A percentile compares a stretch with the other conserved stretches of the same genome.
These are phyloP conservation scores for Procambarus clarkii DNA, from an alignment of 1,140 invertebrate species.

Conservation along the genomic window DNA sequence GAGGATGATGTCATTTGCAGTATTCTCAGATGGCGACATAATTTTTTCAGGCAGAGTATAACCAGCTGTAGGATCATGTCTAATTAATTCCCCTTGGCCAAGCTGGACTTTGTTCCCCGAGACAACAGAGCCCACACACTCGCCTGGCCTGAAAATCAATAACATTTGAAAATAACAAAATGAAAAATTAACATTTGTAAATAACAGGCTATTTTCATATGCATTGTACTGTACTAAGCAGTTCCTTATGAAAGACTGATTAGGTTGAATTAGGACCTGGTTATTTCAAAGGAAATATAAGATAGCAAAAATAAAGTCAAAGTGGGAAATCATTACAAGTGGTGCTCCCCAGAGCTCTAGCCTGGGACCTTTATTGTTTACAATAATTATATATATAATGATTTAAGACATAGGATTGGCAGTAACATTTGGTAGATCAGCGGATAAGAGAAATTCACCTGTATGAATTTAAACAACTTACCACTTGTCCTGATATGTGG, in stretches of 20 bases:
- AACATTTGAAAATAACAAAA: not conserved
- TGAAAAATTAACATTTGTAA: not conserved
- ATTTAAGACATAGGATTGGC: no score
- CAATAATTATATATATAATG: no score
- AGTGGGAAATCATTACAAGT: no score
- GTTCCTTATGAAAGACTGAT: no score
- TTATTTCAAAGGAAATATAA: no score
- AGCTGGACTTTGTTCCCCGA: slow-evolving; percentile 93
- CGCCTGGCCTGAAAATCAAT: slow-evolving; percentile 83
- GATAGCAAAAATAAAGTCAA: no score
- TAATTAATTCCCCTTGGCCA: slow-evolving; percentile 91
- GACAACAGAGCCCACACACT: slow-evolving; percentile 92
- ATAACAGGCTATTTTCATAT: not conserved
- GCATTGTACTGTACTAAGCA: no score
- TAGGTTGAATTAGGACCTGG: no score
- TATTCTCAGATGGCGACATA: slow-evolving; percentile 3
- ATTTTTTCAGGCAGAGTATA: slow-evolving; percentile 73
- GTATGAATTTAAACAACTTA: slow-evolving; percentile 5
- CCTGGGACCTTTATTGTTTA: no score
- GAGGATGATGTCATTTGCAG: slow-evolving; percentile 17
- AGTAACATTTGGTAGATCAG: no score
- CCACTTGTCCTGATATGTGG: slow-evolving; percentile 62
- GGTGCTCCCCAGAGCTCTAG: no score
- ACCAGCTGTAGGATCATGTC: slow-evolving; percentile 79
- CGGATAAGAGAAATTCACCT: no score